Percentiles rank a stretch among this genome's conserved stretches.
These are phyloP conservation scores for Pseudocheirus occidentalis DNA, from an alignment of 2,797 vertebrate genomes.

Conservation along the genomic window DNA sequence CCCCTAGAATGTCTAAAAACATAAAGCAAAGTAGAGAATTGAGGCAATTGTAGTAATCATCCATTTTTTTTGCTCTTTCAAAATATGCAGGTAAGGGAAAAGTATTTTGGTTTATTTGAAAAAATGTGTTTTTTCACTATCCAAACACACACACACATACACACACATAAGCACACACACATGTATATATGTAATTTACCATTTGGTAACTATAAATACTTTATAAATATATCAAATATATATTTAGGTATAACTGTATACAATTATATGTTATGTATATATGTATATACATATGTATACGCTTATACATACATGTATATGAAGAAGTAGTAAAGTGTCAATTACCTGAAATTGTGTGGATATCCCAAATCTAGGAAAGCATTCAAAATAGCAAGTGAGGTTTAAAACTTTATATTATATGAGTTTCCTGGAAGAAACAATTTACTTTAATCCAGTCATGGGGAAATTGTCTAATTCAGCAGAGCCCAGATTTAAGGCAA, in stretches of 20 bases:
- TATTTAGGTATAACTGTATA: no score
- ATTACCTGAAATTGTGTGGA: background rate
- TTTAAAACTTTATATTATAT: background rate
- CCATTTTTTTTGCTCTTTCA: background rate
- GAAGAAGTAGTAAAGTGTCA: background rate
- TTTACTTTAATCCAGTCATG: background rate
- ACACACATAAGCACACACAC: no score
- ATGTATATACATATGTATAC: background rate
- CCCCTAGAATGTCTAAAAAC: slow-evolving; percentile 34
- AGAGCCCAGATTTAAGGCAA: background rate
- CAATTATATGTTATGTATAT: no score
- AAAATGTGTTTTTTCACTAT: background rate
- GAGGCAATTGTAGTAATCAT: slow-evolving; percentile 33
- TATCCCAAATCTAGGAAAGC: background rate
- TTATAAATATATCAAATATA: no score
- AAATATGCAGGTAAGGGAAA: slow-evolving; percentile 40
- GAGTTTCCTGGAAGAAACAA: background rate
- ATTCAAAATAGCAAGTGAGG: background rate
- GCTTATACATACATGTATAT: background rate
- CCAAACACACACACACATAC: background rate
- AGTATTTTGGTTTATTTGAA: background rate
- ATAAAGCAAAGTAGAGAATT: slow-evolving; percentile 38
- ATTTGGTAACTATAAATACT: no score
- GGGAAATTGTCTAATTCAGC: background rate
- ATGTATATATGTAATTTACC: no score